phyloP scores from a whole-genome alignment of 1,140 invertebrate species.

The Idris sp. region DNA sequence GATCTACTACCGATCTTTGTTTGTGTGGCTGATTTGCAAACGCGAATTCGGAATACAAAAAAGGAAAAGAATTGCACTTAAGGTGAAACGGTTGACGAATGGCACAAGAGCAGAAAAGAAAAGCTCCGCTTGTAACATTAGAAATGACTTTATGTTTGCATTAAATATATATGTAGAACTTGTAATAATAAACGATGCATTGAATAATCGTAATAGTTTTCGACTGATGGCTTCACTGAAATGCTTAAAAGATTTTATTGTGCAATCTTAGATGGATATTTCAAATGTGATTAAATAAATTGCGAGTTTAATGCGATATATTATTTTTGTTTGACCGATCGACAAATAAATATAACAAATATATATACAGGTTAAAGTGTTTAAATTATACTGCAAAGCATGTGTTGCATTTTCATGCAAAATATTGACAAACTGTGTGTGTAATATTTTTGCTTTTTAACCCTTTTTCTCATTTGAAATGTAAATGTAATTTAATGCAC shows the following conservation, averaged over 20 bases:
- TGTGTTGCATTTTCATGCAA: no score
- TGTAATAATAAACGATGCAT: constrained; percentile 43
- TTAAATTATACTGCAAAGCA: background rate
- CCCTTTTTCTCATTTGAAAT: no score
- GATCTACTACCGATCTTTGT: constrained; percentile 35
- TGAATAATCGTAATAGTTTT: constrained; percentile 29
- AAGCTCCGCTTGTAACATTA: constrained; percentile 12
- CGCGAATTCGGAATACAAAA: constrained; percentile 32
- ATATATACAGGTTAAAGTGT: constrained; percentile 1
- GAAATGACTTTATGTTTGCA: constrained; percentile 39
- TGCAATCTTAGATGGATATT: constrained; percentile 6
- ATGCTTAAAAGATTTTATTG: constrained; percentile 25
- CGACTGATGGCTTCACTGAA: constrained; percentile 4
- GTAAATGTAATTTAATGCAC: no score
- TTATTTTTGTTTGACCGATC: constrained; percentile 9
- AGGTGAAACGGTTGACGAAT: constrained; percentile 48
- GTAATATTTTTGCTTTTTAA: no score
- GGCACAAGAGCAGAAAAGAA: constrained; percentile 12
- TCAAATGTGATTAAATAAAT: constrained; percentile 23
- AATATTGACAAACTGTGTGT: no score
- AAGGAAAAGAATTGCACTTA: constrained; percentile 18
- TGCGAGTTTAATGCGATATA: background rate
- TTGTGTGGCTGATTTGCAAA: constrained; percentile 28
- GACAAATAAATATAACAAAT: constrained; percentile 12
- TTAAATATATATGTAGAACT: constrained; percentile 37